phyloP scores from a whole-genome alignment of 2,888 invertebrate species.

The Cremastinae sp. region DNA sequence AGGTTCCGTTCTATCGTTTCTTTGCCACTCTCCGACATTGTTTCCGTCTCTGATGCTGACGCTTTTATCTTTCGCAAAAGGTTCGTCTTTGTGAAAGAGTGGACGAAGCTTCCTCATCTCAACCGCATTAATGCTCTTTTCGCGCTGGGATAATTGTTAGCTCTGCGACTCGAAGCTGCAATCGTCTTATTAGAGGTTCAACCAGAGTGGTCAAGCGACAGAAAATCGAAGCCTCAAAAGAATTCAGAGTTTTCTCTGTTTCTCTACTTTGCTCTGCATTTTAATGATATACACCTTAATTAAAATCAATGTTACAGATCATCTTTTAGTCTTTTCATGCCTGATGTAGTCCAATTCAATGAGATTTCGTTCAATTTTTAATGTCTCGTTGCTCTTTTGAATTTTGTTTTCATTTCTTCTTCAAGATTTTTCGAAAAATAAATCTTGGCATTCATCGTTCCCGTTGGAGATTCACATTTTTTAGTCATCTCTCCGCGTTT shows the following conservation, averaged over 20 bases:
- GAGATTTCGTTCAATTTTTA: too few relatives aligned
- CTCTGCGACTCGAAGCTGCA: conserved; percentile 23
- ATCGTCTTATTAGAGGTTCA: not conserved
- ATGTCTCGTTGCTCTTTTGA: too few relatives aligned
- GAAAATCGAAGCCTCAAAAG: conserved; percentile 16
- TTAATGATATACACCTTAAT: not conserved
- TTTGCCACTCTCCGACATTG: conserved; percentile 40
- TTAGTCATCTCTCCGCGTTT: not conserved
- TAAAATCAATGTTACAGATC: too few relatives aligned
- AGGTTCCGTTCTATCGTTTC: conserved; percentile 22
- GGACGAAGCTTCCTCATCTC: conserved; percentile 23
- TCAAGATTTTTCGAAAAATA: too few relatives aligned
- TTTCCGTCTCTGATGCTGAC: conserved; percentile 16
- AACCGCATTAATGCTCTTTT: conserved; percentile 31
- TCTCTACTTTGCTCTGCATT: not conserved
- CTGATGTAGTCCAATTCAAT: too few relatives aligned
- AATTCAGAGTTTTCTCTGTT: not conserved
- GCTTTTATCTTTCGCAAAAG: conserved; percentile 33
- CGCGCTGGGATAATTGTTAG: conserved; percentile 59
- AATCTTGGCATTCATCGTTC: too few relatives aligned
- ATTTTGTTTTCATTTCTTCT: too few relatives aligned
- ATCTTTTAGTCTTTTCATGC: too few relatives aligned
- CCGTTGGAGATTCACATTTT: not conserved
- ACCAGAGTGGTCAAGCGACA: conserved; percentile 12
- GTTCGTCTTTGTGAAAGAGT: conserved; percentile 16